Evolutionary conservation across 2,888 invertebrate genomes (phyloP), one percentile per base, ranked within the genome.

Genomic region (Kryphioiulus occultus): DNA sequence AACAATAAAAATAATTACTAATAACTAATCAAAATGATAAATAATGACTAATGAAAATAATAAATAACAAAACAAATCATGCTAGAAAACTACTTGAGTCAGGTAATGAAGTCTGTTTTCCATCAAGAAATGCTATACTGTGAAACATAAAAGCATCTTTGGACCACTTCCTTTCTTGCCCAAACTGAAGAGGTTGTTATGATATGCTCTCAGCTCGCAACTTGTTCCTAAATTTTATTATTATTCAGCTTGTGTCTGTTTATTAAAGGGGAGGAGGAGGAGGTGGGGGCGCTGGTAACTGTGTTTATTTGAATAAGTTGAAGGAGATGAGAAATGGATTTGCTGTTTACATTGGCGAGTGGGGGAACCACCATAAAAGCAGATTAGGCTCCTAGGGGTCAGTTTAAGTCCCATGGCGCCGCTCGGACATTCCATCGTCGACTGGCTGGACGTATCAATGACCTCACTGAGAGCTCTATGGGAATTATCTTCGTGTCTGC

Each of bases 261-360:
- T 53, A n/a, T 53, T 19, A 15, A 53, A n/a, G 53, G 9, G 53
- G 53, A 53, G n/a, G 53, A 53, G 53, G 53, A 53, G 10, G 47
- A 7, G n/a, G n/a, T n/a, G 53, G 53, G 53, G 53, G 53, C 53
- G 53, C 53, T n/a, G 53, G n/a, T n/a, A 53, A 53, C n/a, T 0
- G 53, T 53, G 53, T 53, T 53, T 53, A 53, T 53, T 53, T 53
- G 53, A 53, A 53, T 53, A 53, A 53, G n/a, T 53, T n/a, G 53
- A 53, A n/a, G 53, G 53, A 53, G 53, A 53, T 53, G n/a, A 2
- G 53, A 53, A 53, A 53, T 53, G n/a, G 53, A 53, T 53, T 53
- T 53, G 19, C 53, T 53, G 53, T 53, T 53, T 53, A n/a, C 53
- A 53, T 53, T 53, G 53, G 53, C 53, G 53, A 53, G 53, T n/a